These are phyloP conservation scores for Eumeta japonica DNA, from an alignment of 1,140 invertebrate species.

Conservation along the genomic window DNA sequence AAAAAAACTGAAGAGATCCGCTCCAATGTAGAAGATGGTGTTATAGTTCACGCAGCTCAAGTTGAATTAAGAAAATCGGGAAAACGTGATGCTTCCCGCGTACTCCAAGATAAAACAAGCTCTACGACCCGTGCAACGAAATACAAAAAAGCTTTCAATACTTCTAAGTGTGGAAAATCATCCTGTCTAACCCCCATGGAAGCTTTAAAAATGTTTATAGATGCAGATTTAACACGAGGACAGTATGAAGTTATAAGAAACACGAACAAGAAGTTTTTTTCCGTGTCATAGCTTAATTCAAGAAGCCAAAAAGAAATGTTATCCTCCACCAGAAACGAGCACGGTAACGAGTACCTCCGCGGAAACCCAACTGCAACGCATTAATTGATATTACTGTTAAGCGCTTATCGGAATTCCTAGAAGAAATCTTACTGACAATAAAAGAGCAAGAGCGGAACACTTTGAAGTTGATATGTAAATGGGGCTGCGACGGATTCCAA, in stretches of 20 bases:
- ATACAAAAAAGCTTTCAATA: constrained; percentile 15
- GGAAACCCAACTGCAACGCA: constrained; percentile 18
- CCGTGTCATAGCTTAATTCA: constrained; percentile 15
- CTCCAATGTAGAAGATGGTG: constrained; percentile 10
- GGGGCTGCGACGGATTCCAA: constrained; percentile 17
- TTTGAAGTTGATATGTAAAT: constrained; percentile 13
- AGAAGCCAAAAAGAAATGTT: constrained; percentile 18
- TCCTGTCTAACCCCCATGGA: not conserved
- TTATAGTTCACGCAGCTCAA: constrained; percentile 16
- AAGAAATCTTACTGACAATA: constrained; percentile 13
- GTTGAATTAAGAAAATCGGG: constrained; percentile 9
- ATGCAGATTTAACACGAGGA: constrained; percentile 3
- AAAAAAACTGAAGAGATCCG: constrained; percentile 24
- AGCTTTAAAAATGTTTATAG: constrained; percentile 5
- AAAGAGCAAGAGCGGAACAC: constrained; percentile 8
- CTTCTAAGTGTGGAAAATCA: not conserved
- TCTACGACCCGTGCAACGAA: constrained; percentile 19
- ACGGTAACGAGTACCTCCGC: constrained; percentile 20
- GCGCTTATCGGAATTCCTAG: constrained; percentile 16
- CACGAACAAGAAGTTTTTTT: constrained; percentile 13
- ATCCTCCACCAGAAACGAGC: constrained; percentile 13
- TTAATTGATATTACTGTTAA: constrained; percentile 16
- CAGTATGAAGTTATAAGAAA: constrained; percentile 7
- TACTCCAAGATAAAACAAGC: constrained; percentile 13
- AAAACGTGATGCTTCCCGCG: constrained; percentile 11